Evolutionary conservation across 2,113 vertebrate genomes (phyloP).

Genomic region (Dissostichus mawsoni): DNA sequence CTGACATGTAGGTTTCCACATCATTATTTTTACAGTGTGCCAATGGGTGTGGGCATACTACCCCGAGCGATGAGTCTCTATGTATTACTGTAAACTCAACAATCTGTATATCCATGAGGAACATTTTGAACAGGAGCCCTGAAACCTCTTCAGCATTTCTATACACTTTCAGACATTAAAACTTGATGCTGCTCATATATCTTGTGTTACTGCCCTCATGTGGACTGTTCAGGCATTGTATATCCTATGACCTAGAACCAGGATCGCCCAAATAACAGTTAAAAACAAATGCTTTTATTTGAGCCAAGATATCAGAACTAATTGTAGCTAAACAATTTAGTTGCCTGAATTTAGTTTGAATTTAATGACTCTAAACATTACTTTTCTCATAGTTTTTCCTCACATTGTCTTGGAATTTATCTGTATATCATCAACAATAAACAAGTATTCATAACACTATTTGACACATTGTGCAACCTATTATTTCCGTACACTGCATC

Average conservation of each 20-base stretch:
- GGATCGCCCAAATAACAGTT: not conserved
- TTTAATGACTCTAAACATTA: not conserved
- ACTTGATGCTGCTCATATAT: not conserved
- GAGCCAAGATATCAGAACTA: not conserved
- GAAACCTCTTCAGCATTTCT: not conserved
- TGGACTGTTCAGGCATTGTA: slow-evolving; percentile 7
- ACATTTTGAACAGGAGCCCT: not conserved
- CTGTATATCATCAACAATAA: not conserved
- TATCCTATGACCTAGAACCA: slow-evolving; percentile 5
- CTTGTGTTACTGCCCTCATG: slow-evolving; percentile 48
- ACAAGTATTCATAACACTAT: not conserved
- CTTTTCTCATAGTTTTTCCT: not conserved
- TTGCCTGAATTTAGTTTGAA: not conserved
- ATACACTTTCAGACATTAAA: not conserved
- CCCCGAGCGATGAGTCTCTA: not conserved
- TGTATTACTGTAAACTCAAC: not conserved
- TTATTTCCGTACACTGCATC: not conserved
- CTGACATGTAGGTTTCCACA: no score
- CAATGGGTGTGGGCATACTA: no score
- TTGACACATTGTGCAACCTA: not conserved
- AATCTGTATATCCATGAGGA: not conserved
- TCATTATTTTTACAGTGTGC: no score
- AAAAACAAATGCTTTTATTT: not conserved
- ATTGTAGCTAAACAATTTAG: not conserved
- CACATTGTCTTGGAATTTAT: not conserved